A percentile compares a stretch with the other conserved stretches of the same genome.
Conservation (phyloP, 23 tunicate species). For the Trididemnum clinides region DNA sequence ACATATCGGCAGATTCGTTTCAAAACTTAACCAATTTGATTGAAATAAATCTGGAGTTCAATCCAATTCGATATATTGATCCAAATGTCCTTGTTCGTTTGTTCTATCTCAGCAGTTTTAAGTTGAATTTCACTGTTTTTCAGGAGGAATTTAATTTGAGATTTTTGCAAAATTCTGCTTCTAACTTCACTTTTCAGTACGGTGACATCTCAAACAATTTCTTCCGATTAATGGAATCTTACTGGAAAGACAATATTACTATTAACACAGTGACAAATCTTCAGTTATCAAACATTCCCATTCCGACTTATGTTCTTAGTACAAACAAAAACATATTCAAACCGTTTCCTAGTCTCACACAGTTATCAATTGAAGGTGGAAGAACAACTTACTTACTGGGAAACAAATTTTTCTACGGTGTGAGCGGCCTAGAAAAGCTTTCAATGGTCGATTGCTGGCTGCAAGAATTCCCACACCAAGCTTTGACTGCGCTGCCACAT, state of each 20-base stretch:
- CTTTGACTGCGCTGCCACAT: not conserved
- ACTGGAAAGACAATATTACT: not conserved
- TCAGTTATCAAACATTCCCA: conserved; percentile 14
- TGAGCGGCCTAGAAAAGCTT: not conserved
- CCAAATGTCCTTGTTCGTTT: not conserved
- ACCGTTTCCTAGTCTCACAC: conserved; percentile 5
- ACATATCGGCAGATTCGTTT: not conserved
- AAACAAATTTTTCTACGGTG: conserved; percentile 14
- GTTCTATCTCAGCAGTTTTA: not conserved
- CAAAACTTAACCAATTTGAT: not conserved
- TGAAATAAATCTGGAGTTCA: not conserved
- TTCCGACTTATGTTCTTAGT: not conserved
- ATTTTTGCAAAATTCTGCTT: not conserved
- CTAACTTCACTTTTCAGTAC: not conserved
- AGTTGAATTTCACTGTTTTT: not conserved
- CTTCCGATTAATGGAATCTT: not conserved
- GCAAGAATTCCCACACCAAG: conserved; percentile 14
- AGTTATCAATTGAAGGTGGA: not conserved
- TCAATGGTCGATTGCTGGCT: conserved; percentile 3
- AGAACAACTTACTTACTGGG: not conserved
- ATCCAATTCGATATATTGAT: conserved; percentile 26
- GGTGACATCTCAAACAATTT: not conserved
- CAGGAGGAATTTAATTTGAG: not conserved
- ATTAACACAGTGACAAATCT: not conserved
- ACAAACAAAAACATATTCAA: not conserved